phyloP scores from a whole-genome alignment of 2,113 vertebrate species.

The Leucopsar rothschildi region DNA sequence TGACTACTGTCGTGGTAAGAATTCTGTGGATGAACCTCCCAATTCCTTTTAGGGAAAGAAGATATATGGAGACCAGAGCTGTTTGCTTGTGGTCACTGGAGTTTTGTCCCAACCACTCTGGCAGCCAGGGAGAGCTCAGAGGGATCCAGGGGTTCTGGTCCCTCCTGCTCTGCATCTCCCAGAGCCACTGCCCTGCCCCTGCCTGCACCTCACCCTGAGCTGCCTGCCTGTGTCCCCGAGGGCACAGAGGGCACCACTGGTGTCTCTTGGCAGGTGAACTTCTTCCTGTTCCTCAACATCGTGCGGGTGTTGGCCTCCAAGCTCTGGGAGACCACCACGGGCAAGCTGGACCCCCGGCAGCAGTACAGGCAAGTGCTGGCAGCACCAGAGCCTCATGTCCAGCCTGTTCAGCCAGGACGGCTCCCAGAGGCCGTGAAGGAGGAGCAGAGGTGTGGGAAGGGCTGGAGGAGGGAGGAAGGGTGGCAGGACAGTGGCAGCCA shows the following conservation, averaged over 20 bases:
- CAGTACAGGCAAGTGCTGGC: slow-evolving; percentile 75
- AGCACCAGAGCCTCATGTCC: background rate
- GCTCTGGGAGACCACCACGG: slow-evolving; percentile 75
- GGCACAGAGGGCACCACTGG: background rate
- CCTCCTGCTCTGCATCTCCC: background rate
- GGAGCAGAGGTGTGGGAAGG: background rate
- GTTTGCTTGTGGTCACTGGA: rapidly evolving
- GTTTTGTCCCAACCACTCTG: rapidly evolving
- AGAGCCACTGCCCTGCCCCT: background rate
- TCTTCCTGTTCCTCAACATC: slow-evolving; percentile 83
- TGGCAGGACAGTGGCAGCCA: background rate
- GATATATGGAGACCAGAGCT: background rate
- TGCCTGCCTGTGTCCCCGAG: background rate
- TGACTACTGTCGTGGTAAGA: slow-evolving; percentile 89
- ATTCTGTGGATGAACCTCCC: background rate
- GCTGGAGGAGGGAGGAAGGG: background rate
- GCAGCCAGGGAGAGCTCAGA: background rate
- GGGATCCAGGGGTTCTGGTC: background rate
- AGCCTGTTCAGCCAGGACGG: rapidly evolving
- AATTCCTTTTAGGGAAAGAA: background rate
- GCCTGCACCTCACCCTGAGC: background rate
- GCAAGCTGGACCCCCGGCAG: slow-evolving; percentile 75
- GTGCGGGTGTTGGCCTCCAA: slow-evolving; percentile 81
- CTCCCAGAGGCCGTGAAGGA: rapidly evolving
- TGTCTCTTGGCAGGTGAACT: slow-evolving; percentile 73